Evolutionary conservation across 64 coral and sea anemone genomes (phyloP), one percentile per base, ranked within the genome.

Genomic region (Hydrozoanthus tunicans): DNA sequence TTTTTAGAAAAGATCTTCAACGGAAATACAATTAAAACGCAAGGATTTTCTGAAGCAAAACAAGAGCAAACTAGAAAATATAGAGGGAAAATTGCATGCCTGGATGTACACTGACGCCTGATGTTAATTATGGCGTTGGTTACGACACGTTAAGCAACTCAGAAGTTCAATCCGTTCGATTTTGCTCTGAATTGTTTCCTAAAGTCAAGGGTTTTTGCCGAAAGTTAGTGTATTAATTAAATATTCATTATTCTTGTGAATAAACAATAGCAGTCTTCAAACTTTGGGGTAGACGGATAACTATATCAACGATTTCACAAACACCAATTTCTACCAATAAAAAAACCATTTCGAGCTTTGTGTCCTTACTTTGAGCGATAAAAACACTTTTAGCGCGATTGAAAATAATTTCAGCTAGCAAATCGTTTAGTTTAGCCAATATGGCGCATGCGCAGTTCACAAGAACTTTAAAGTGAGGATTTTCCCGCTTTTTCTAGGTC

Each of bases 191-290:
- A 88, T 62, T 73, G 70, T 88, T 73, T 55, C 69, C 11, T 51
- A 88, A 88, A 88, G 67, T 23, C 8, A 59, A 75, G 69, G 26
- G 84, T 60, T 88, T 88, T 88, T 74, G 23, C 69, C 70, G 84
- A 88, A 74, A 88, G 84, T 88, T 13, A 88, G 68, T 73, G 27
- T 59, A 88, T 88, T 88, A 53, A 88, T 88, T 88, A 88, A 88
- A 88, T 88, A 88, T 88, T 88, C 84, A 88, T 88, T 74, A 88
- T 74, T 88, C 84, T 70, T 73, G 67, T 88, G 7, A 60, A 88
- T 74, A 88, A 74, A 88, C 84, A 88, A 88, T 88, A 32, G 84
- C 1, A 13, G 24, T 51, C 5, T 58, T 61, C 61, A 61, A 81
- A 9, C 58, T 62, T 88, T 73, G 70, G 23, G 17, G 68, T 3